Evolutionary conservation across 2,113 vertebrate genomes (phyloP).

Genomic region (Budorcas taxicolor): DNA sequence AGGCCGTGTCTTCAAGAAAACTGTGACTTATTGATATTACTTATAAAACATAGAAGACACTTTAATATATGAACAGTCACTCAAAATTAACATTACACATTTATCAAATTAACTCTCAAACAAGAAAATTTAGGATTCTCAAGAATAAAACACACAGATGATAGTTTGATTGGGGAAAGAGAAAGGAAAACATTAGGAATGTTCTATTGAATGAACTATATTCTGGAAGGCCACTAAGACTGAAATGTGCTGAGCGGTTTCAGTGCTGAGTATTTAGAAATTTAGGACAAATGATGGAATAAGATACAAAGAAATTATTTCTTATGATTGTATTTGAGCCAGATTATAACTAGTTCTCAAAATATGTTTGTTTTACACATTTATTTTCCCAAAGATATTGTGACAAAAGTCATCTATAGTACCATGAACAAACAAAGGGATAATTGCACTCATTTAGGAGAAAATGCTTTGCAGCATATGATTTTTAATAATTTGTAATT

Average conservation of each 20-base stretch:
- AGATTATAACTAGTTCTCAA: neutral
- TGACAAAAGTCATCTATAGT: neutral
- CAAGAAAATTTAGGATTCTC: neutral
- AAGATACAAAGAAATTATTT: neutral
- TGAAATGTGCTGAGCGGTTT: neutral
- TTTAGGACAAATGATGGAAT: neutral
- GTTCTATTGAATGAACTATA: neutral
- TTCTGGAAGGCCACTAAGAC: neutral
- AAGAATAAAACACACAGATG: neutral
- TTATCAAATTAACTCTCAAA: neutral
- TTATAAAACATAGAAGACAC: neutral
- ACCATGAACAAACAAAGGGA: neutral
- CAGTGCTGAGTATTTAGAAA: neutral
- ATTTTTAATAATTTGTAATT: neutral
- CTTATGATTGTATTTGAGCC: neutral
- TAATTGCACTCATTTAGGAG: neutral
- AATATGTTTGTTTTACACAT: neutral
- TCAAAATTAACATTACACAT: neutral
- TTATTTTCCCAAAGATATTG: neutral
- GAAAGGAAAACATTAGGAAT: neutral
- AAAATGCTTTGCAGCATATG: neutral
- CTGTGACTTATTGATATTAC: neutral
- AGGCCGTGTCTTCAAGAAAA: neutral
- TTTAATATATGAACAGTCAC: neutral
- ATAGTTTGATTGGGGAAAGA: neutral